These are phyloP conservation scores for Gila robusta DNA, from an alignment of 2,797 vertebrate genomes.

Conservation along the genomic window DNA sequence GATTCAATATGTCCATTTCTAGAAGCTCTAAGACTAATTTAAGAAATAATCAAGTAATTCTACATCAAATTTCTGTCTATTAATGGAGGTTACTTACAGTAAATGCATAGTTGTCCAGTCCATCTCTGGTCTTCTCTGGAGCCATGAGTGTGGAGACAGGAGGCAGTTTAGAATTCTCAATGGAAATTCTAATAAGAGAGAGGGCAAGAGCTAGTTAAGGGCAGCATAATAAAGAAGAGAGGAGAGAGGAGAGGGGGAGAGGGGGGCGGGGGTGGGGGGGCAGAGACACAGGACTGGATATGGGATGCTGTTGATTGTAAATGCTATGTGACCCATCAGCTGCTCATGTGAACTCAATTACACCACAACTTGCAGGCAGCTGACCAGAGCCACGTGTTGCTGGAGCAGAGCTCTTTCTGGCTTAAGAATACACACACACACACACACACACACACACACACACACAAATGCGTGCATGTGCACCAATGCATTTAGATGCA, in stretches of 20 bases:
- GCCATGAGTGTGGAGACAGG: conserved; percentile 64
- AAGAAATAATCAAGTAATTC: not conserved
- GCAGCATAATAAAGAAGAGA: conserved; percentile 3
- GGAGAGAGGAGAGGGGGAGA: conserved; percentile 9
- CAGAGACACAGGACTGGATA: conserved; percentile 66
- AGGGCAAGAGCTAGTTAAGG: conserved; percentile 2
- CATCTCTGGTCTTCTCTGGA: conserved; percentile 79
- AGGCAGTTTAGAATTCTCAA: not conserved
- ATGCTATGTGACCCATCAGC: conserved; percentile 69
- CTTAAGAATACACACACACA: conserved; percentile 26
- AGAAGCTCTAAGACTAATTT: not conserved
- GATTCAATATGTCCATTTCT: not conserved
- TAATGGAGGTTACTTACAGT: conserved; percentile 78
- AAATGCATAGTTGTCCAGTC: conserved; percentile 81
- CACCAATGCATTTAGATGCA: conserved; percentile 2
- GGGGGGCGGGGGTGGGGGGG: not conserved
- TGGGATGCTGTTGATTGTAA: conserved; percentile 62
- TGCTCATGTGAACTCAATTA: conserved; percentile 84
- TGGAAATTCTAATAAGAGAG: not conserved
- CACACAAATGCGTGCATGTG: not conserved
- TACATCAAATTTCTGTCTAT: not conserved
- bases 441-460: conserved; percentile 23
- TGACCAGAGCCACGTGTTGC: conserved; percentile 65
- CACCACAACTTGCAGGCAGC: conserved; percentile 71
- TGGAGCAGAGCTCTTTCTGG: conserved; percentile 19